Evolutionary conservation across 2,113 vertebrate species (phyloP).

Genomic region (Emydocephalus ijimae): DNA sequence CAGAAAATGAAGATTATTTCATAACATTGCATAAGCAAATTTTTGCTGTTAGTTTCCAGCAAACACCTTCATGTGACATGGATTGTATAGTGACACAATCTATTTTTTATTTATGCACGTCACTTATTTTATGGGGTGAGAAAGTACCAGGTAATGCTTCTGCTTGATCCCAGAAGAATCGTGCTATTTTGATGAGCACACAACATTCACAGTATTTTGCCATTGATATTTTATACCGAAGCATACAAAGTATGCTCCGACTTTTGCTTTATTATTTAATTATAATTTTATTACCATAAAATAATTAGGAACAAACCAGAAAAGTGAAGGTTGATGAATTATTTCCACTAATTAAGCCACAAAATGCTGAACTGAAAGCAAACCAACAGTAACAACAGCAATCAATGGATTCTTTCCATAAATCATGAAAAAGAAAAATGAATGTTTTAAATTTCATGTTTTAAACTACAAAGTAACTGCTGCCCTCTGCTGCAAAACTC

Average conservation of each 20-base stretch:
- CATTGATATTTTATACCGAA: neutral
- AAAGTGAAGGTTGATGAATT: neutral
- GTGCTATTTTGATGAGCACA: neutral
- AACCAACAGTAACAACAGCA: neutral
- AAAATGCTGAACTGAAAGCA: neutral
- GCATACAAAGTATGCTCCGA: neutral
- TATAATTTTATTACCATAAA: constrained; percentile 9
- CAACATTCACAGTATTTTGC: neutral
- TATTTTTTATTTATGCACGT: neutral
- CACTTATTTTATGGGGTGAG: neutral
- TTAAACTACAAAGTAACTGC: constrained; percentile 45
- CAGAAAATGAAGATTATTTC: neutral
- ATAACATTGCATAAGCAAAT: neutral
- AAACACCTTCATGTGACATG: neutral
- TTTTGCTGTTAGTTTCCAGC: neutral
- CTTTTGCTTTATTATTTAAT: neutral
- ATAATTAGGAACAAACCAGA: neutral
- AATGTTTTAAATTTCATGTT: neutral
- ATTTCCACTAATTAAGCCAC: neutral
- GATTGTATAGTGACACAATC: neutral
- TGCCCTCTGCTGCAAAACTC: constrained; percentile 60
- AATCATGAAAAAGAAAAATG: neutral
- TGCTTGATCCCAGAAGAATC: neutral
- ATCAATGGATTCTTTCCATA: neutral
- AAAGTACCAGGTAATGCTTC: neutral